Evolutionary conservation across 2,888 invertebrate genomes (phyloP), one percentile per base, ranked within the genome.

Genomic region (Pomacea canaliculata): DNA sequence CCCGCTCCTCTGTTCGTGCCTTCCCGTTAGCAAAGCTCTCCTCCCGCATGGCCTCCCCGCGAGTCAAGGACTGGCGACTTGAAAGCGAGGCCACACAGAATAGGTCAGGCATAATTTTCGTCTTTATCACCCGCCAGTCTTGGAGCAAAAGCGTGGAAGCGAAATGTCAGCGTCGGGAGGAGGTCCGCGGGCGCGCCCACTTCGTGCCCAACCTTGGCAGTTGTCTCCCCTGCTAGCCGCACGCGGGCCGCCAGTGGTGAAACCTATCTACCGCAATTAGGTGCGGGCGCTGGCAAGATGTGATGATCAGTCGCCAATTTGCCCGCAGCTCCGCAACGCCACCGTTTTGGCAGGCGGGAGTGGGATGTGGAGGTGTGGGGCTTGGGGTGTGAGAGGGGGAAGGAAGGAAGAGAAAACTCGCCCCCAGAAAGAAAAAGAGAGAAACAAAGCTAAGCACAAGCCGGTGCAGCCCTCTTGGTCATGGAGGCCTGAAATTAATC

Each of bases 401-500:
- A 5, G 37, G 37, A 5, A 5, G 5, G 37, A 37, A 37, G 37
- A 37, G 37, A 37, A 37, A 37, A 1, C 37, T 37, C 37, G 37
- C 37, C 37, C 16, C 51, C 51, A 16, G 12, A 56, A 56, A 56
- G 51, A 56, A 56, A 56, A 16, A 56, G 51, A 10, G 51, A 10
- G 51, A 10, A 10, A 56, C 51, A 56, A 56, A 56, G 51, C 51
- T 16, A 56, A 56, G 51, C 51, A 16, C 12, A 10, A 16, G 51
- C 51, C 12, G 8, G 10, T 56, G 51, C 12, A 56, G 51, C 51
- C 10, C 37, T 37, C 37, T 13, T 16, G 51, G 51, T 56, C 51
- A 16, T 16, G 70, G 56, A 48, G 60, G 69, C 23, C 48, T 19
- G 69, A 74, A 74, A 74, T 74, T 74, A 74, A 74, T 74, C 74